Evolutionary conservation across 2,888 invertebrate species (phyloP), one percentile per base, ranked within the genome.

Genomic region (Ptycholaimellus sp.): DNA sequence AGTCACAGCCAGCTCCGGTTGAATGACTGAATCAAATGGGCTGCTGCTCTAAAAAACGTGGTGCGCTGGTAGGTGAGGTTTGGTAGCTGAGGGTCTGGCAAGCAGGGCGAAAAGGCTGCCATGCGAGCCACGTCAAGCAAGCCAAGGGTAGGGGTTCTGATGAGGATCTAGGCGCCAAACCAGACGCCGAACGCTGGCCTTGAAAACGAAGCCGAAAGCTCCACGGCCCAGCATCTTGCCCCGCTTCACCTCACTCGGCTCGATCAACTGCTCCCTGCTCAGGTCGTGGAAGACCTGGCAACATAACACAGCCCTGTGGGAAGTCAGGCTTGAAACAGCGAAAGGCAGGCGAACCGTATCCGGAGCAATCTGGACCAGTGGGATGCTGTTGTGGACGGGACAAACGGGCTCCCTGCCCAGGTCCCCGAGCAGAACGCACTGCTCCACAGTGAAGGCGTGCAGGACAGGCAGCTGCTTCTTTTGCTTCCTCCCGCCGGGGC

Each of bases 151-250:
- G n/a, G n/a, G n/a, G n/a, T n/a, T n/a, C n/a, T n/a, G n/a, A n/a
- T n/a, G n/a, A n/a, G n/a, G n/a, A n/a, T n/a, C n/a, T n/a, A n/a
- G n/a, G n/a, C n/a, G n/a, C n/a, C n/a, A n/a, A n/a, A n/a, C n/a
- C n/a, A n/a, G n/a, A n/a, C n/a, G n/a, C n/a, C 71, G 71, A 36
- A 62, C 56, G 5, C 58, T 55, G 1, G 76, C 82, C 50, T 74
- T 71, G 58, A 83, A 82, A 7, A 96, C 96, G 49, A 90, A 85
- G 2, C 93, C 93, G 65, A 93, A 96, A 0, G 90, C 87, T 2
- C 96, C 96, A n/a, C 87, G 72, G 0, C 93, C 93, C 25, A 83
- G 67, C 47, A 67, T 58, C 44, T 62, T 59, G 2, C 65, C 66
- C 40, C 76, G 68, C 31, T 73, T 70, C 3, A 96, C 71, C 49